Conservation (phyloP, 1,140 invertebrate genomes). For the Trichomalopsis sarcophagae region DNA sequence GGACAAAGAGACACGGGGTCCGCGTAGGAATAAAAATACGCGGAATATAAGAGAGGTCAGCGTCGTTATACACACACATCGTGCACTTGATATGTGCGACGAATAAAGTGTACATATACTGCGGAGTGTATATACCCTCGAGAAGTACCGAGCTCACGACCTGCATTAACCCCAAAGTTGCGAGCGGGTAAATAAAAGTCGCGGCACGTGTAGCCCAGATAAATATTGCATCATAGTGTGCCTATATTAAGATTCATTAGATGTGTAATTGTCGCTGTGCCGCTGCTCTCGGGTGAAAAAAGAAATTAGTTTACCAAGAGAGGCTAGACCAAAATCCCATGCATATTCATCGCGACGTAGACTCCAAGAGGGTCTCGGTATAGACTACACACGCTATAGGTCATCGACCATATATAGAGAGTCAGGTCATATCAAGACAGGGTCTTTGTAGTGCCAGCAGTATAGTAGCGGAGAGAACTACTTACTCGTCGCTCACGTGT, state of each 20-base stretch:
- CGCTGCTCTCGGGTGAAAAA: too few relatives aligned
- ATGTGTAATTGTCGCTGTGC: neutral
- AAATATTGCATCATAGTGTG: neutral
- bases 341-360: too few relatives aligned
- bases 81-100: neutral
- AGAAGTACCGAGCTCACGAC: neutral
- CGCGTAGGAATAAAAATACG: neutral
- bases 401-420: neutral
- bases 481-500: neutral
- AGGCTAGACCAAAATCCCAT: too few relatives aligned
- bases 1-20: neutral
- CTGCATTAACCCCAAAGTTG: neutral
- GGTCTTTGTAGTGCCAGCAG: neutral
- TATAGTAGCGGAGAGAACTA: neutral
- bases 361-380: too few relatives aligned
- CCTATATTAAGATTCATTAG: neutral
- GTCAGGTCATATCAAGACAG: neutral
- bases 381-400: neutral
- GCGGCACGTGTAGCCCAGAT: neutral
- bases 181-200: neutral
- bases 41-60: neutral
- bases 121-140: neutral
- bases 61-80: neutral
- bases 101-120: neutral
- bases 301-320: too few relatives aligned